Evolutionary conservation across 1,140 invertebrate genomes (phyloP).

Genomic region (Drosophila burlai): DNA sequence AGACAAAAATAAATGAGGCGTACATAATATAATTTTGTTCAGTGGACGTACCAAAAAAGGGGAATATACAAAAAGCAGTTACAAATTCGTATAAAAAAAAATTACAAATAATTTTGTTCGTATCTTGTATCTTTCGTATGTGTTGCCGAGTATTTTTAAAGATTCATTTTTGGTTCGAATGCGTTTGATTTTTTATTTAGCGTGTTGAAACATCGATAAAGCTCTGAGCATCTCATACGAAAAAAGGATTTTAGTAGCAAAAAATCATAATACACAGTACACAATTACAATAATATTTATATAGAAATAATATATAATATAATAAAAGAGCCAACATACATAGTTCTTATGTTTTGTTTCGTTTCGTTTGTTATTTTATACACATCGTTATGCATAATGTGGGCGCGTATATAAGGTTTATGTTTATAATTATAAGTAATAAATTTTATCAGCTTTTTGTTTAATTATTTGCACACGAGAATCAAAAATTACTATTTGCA

Average conservation of each 20-base stretch:
- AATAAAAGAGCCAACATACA: slow-evolving; percentile 67
- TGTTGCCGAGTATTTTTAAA: slow-evolving; percentile 64
- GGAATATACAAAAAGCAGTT: slow-evolving; percentile 45
- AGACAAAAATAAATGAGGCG: slow-evolving; percentile 47
- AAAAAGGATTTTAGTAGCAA: slow-evolving; percentile 39
- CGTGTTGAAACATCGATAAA: slow-evolving; percentile 61
- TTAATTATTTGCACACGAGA: slow-evolving; percentile 84
- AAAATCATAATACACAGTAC: slow-evolving; percentile 70
- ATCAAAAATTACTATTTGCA: slow-evolving; percentile 83
- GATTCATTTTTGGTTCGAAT: slow-evolving; percentile 73
- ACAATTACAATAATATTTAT: slow-evolving; percentile 55
- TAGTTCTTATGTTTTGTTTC: slow-evolving; percentile 53
- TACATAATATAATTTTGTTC: slow-evolving; percentile 63
- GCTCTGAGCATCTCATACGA: slow-evolving; percentile 49
- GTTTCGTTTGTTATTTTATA: slow-evolving; percentile 62
- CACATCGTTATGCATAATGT: slow-evolving; percentile 51
- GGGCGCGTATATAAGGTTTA: slow-evolving; percentile 69
- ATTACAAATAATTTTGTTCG: slow-evolving; percentile 53
- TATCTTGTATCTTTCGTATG: slow-evolving; percentile 33
- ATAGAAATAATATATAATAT: slow-evolving; percentile 62
- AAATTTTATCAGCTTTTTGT: slow-evolving; percentile 73
- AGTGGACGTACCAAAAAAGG: slow-evolving; percentile 53
- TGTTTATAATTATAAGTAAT: slow-evolving; percentile 81
- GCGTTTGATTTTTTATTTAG: slow-evolving; percentile 39
- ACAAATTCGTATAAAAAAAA: slow-evolving; percentile 52